phyloP scores from a whole-genome alignment of 2,113 vertebrate genomes.

The Paramisgurnus dabryanus region DNA sequence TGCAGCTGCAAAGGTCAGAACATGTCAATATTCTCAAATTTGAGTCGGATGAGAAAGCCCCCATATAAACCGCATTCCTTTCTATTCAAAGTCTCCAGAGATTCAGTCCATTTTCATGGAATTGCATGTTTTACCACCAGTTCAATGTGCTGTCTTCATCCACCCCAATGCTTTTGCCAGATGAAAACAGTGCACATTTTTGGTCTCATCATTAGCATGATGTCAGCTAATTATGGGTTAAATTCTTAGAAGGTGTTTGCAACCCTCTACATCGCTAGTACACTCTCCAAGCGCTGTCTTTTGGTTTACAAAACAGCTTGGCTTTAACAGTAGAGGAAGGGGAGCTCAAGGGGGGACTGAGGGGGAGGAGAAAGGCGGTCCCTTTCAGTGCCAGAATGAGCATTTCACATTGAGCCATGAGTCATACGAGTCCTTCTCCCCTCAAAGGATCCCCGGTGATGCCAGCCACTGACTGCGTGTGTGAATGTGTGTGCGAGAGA shows the following conservation, averaged over 20 bases:
- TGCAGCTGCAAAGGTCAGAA: constrained; percentile 12
- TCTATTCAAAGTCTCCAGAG: constrained; percentile 23
- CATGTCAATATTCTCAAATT: constrained; percentile 7
- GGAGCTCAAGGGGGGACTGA: constrained; percentile 21
- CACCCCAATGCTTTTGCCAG: neutral
- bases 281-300: constrained; percentile 32
- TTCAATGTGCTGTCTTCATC: neutral
- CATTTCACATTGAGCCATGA: constrained; percentile 10
- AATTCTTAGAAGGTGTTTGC: constrained; percentile 45
- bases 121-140: neutral
- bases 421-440: constrained; percentile 67
- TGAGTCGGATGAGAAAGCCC: neutral
- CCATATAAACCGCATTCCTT: constrained; percentile 13
- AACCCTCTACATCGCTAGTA: constrained; percentile 32
- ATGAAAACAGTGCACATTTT: neutral
- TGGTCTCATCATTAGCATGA: neutral
- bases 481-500: constrained; percentile 23
- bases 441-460: constrained; percentile 78
- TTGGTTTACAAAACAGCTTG: constrained; percentile 48
- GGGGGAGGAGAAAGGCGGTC: constrained; percentile 1
- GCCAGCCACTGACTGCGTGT: constrained; percentile 67
- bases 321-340: constrained; percentile 45
- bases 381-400: constrained; percentile 39
- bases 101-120: neutral
- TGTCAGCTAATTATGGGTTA: constrained; percentile 24